These are phyloP conservation scores for Buceros bicornis DNA, from an alignment of 2,797 vertebrate species.

Conservation along the genomic window DNA sequence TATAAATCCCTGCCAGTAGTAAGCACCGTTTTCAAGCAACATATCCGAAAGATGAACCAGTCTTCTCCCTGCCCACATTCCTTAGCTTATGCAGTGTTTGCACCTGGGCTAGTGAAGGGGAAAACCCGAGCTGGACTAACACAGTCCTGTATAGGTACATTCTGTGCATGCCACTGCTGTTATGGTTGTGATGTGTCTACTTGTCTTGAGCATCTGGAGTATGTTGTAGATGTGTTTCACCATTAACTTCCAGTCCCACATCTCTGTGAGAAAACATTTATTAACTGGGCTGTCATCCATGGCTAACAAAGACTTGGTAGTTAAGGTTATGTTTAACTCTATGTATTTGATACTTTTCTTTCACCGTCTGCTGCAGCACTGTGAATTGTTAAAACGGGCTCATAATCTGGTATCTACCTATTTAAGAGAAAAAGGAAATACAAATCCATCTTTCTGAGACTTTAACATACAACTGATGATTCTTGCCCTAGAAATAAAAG, in stretches of 20 bases:
- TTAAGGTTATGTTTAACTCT: conserved; percentile 82
- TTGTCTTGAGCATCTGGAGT: conserved; percentile 72
- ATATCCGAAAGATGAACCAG: neutral
- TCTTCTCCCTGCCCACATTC: neutral
- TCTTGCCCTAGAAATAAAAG: neutral
- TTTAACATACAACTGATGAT: neutral
- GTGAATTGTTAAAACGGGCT: neutral
- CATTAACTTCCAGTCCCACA: conserved; percentile 75
- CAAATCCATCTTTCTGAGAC: neutral
- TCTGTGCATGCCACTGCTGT: conserved; percentile 24
- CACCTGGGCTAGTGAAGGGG: conserved; percentile 52
- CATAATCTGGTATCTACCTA: neutral
- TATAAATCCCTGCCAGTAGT: neutral
- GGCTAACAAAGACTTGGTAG: conserved; percentile 86
- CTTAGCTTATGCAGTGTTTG: conserved; percentile 16
- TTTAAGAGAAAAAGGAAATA: neutral
- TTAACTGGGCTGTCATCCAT: conserved; percentile 91
- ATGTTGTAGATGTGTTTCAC: conserved; percentile 56
- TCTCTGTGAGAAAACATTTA: conserved; percentile 84
- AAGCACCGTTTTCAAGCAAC: conserved; percentile 2
- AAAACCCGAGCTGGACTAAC: conserved; percentile 42
- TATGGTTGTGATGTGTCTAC: conserved; percentile 21
- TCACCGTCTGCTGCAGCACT: neutral
- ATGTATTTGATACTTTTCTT: conserved; percentile 51
- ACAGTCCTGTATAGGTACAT: conserved; percentile 1